Base-by-base conservation (phyloP, 1,140 invertebrate genomes). In the Gerris buenoi region DNA sequence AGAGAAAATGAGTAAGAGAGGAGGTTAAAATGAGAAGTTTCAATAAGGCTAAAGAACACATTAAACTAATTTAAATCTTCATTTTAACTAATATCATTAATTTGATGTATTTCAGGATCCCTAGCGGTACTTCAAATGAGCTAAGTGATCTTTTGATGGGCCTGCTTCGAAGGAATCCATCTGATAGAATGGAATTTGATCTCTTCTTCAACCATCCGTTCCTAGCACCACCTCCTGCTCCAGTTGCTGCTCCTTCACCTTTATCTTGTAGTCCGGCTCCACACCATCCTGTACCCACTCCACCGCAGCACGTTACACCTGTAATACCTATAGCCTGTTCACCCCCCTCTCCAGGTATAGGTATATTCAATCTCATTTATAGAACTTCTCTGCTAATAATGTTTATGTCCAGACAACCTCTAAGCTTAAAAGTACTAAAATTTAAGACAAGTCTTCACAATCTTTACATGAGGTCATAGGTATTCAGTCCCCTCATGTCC, bases 171-270 rank as follows among this genome's bases (percentile, higher is more conserved):
- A 84, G 95, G 66, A 97, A 97, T 80, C 88, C 97, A 22, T 87
- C 86, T 73, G 95, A 98, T 76, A 83, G 97, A 67, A 95, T 99
- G 82, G 87, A 92, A 65, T 98, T 98, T 79, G 93, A 97, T 72
- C 85, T 86, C 67, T 97, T 97, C 80, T 97, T 97, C 80, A 88
- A 85, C 75, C 95, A 98, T 79, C 82, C 87, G 57, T 97, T 97
- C 78, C 81, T 97, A 65, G 86, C 88, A 74, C 84, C 87, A 65
- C 82, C 84, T 13, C 66, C 57, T 64, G 65, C 68, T 13, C 68
- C 71, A 25, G 18, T 65, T 25, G 61, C 70, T 28, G 68, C 71
- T 59, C 72, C 79, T 25, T 75, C 79, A 33, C 76, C 79, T 28
- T 78, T 79, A 46, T 78, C 79, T 67, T 66, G 70, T 25, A 68